A percentile compares a stretch with the other conserved stretches of the same genome.
These are phyloP conservation scores for Sabellastarte sp. DNA, from an alignment of 2,888 invertebrate species.

Conservation along the genomic window DNA sequence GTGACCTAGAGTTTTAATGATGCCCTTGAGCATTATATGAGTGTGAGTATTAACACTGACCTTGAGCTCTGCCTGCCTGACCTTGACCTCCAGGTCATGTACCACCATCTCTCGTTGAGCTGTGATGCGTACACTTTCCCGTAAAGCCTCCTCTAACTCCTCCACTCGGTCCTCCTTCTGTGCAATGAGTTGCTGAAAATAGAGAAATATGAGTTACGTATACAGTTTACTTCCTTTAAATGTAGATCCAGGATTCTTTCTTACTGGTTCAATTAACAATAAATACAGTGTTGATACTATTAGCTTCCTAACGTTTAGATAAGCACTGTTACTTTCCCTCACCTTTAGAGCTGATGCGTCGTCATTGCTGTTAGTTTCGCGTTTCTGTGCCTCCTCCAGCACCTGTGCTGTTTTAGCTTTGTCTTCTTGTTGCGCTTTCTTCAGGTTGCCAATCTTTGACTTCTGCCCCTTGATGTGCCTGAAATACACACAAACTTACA, in stretches of 20 bases:
- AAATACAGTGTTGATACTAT: too few species aligned
- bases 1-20: too few species aligned
- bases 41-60: constrained; percentile 10
- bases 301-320: too few species aligned
- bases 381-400: constrained; percentile 50
- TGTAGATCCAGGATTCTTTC: too few species aligned
- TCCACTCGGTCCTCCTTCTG: constrained; percentile 65
- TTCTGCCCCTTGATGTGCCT: constrained; percentile 50
- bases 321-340: too few species aligned
- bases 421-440: constrained; percentile 51
- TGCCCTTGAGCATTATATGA: too few species aligned
- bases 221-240: too few species aligned
- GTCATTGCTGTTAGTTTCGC: constrained; percentile 45
- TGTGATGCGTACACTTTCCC: constrained; percentile 71
- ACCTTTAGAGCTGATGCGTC: constrained; percentile 51
- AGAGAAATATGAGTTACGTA: too few species aligned
- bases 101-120: constrained; percentile 63
- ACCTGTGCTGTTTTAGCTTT: constrained; percentile 55
- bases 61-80: constrained; percentile 39
- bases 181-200: constrained; percentile 32
- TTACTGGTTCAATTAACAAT: too few species aligned
- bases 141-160: constrained; percentile 80
- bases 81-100: constrained; percentile 27
- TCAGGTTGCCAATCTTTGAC: constrained; percentile 53
- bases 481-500: not conserved